These are phyloP conservation scores for Lacanobia wlatinum DNA, from an alignment of 2,888 invertebrate species.

Conservation along the genomic window DNA sequence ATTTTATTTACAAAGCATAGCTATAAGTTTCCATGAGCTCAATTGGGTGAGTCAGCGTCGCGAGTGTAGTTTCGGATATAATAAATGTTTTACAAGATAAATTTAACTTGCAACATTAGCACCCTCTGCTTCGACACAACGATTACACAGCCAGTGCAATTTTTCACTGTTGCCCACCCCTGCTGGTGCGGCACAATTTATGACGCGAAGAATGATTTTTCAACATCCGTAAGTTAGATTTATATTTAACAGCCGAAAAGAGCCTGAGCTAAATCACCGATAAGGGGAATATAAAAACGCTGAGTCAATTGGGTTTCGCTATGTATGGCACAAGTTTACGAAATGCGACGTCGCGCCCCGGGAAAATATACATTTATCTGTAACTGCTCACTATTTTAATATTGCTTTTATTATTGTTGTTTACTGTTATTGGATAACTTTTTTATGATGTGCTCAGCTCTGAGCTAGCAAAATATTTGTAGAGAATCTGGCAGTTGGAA, in stretches of 20 bases:
- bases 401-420: constrained; percentile 56
- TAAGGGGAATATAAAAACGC: constrained; percentile 77
- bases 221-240: constrained; percentile 87
- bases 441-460: constrained; percentile 31
- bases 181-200: constrained; percentile 83
- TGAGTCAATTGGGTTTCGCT: constrained; percentile 72
- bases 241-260: constrained; percentile 85
- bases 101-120: constrained; percentile 88
- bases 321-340: constrained; percentile 64
- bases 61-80: constrained; percentile 76
- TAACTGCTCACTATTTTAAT: constrained; percentile 62
- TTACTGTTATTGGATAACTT: constrained; percentile 53
- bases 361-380: constrained; percentile 59
- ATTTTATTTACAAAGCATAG: constrained; percentile 21
- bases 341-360: constrained; percentile 47
- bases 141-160: constrained; percentile 86
- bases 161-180: constrained; percentile 87
- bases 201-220: constrained; percentile 88
- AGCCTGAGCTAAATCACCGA: constrained; percentile 77
- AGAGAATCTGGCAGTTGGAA: neutral
- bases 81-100: constrained; percentile 87
- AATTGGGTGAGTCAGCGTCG: constrained; percentile 72
- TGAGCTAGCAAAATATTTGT: constrained; percentile 42
- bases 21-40: constrained; percentile 24
- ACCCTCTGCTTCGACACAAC: constrained; percentile 84